Conservation (phyloP, 2,113 vertebrate genomes). For the Sander lucioperca region DNA sequence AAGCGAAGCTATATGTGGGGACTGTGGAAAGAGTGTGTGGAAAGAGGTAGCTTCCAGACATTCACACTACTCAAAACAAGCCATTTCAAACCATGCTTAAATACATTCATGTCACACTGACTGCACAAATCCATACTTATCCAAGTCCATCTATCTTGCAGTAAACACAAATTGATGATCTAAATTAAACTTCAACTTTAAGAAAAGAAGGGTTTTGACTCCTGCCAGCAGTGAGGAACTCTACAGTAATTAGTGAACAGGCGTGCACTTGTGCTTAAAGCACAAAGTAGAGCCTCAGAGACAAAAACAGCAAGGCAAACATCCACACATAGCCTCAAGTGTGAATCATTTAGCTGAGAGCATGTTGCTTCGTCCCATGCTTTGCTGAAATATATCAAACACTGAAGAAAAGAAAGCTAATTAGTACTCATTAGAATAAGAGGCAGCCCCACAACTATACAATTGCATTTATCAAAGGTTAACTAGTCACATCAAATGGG, state of each 20-base stretch:
- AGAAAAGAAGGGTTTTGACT: conserved; percentile 9
- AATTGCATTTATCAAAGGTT: conserved; percentile 80
- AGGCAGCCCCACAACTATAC: conserved; percentile 70
- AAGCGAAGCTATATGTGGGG: not conserved
- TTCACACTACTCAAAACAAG: not conserved
- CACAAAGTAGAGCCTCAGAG: conserved; percentile 39
- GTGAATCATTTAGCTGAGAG: conserved; percentile 66
- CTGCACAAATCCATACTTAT: conserved; percentile 20
- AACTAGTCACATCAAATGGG: conserved; percentile 74
- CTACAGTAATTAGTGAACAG: conserved; percentile 58
- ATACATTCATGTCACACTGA: not conserved
- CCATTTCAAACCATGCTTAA: conserved; percentile 1
- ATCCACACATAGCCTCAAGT: conserved; percentile 48
- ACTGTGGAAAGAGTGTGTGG: not conserved
- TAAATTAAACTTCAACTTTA: conserved; percentile 26
- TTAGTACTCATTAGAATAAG: conserved; percentile 83
- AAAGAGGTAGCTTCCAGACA: not conserved
- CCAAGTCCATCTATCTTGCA: not conserved
- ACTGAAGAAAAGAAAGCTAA: conserved; percentile 72
- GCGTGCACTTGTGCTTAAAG: conserved; percentile 33
- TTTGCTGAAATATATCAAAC: conserved; percentile 77
- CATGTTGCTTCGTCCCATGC: conserved; percentile 47
- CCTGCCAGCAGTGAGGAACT: conserved; percentile 8
- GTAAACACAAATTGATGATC: conserved; percentile 13
- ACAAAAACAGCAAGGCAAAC: conserved; percentile 64